These are phyloP conservation scores for Odontomyia ornata DNA, from an alignment of 2,888 invertebrate genomes.

Conservation along the genomic window DNA sequence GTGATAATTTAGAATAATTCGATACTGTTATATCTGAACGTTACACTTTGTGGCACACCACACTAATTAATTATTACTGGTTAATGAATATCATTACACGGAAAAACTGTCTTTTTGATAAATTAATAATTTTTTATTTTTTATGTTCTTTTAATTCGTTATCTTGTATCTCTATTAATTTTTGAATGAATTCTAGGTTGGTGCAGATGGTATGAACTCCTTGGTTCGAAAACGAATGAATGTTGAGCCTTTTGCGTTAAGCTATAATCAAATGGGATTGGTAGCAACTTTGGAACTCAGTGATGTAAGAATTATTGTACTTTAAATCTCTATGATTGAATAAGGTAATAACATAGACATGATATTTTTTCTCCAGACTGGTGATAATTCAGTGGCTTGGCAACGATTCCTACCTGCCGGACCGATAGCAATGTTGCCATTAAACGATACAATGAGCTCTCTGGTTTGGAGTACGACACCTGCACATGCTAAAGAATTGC, in stretches of 20 bases:
- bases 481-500: slow-evolving; percentile 77
- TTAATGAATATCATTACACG: no score
- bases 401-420: slow-evolving; percentile 93
- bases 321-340: not conserved
- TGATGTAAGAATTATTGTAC: slow-evolving; percentile 69
- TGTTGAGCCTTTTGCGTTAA: slow-evolving; percentile 81
- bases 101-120: no score
- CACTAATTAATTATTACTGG: no score
- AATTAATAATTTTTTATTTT: no score
- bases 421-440: slow-evolving; percentile 90
- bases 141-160: no score
- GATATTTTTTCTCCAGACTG: slow-evolving; percentile 65
- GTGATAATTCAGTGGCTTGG: slow-evolving; percentile 90
- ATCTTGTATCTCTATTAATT: no score
- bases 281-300: slow-evolving; percentile 88
- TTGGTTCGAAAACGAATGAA: slow-evolving; percentile 84
- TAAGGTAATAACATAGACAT: not conserved
- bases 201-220: slow-evolving; percentile 95
- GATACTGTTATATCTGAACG: no score
- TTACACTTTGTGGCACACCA: no score
- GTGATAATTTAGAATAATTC: no score
- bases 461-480: slow-evolving; percentile 93
- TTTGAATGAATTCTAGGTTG: slow-evolving; percentile 80
- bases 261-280: slow-evolving; percentile 89
- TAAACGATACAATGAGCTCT: slow-evolving; percentile 80